Conservation (phyloP, 2,888 invertebrate genomes). For the Chymomyza fuscimana region DNA sequence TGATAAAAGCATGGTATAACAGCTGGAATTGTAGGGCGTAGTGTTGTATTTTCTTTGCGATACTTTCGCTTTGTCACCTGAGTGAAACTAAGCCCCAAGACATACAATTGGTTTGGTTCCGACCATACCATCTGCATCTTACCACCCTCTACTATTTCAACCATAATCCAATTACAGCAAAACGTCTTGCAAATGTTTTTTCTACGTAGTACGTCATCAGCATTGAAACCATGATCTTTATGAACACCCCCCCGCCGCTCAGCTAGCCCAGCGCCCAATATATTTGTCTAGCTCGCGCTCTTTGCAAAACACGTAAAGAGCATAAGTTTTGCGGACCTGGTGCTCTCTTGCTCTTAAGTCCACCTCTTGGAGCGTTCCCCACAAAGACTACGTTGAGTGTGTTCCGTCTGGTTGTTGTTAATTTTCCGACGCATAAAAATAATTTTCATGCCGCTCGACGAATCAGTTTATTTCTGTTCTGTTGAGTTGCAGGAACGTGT, state of each 20-base stretch:
- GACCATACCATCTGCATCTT: too few species aligned
- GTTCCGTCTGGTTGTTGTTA: not conserved
- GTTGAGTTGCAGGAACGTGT: slow-evolving; percentile 79
- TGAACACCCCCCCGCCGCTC: not conserved
- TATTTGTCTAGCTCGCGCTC: not conserved
- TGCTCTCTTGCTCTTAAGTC: not conserved
- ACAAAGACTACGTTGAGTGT: not conserved
- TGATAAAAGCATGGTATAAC: not conserved
- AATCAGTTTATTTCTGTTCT: slow-evolving; percentile 80
- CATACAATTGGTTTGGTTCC: too few species aligned
- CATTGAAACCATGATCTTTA: not conserved
- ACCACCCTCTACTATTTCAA: not conserved
- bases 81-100: too few species aligned
- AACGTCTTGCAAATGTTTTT: not conserved
- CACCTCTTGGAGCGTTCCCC: not conserved
- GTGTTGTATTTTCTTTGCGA: not conserved
- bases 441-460: slow-evolving; percentile 62
- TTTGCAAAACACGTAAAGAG: not conserved
- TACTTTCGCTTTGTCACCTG: not conserved
- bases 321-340: not conserved
- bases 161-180: not conserved
- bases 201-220: not conserved
- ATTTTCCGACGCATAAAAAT: slow-evolving; percentile 57
- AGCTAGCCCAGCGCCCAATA: not conserved
- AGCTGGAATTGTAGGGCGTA: not conserved